Conservation (phyloP, 2,888 invertebrate species). For the Lepidonotus clava region DNA sequence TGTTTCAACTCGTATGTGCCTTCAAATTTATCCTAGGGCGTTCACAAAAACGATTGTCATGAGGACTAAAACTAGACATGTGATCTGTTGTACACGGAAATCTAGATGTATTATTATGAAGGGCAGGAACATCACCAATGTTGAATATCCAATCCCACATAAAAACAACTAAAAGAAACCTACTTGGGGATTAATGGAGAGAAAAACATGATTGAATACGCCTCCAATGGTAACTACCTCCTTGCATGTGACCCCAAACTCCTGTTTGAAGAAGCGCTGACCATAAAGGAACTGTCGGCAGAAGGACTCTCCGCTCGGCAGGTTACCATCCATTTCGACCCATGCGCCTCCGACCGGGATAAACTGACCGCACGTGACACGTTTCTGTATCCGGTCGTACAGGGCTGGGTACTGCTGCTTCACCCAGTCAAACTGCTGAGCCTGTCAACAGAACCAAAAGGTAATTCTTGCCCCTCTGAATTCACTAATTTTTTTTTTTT, state of each 20-base stretch:
- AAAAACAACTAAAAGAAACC: no score
- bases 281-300: slow-evolving; percentile 82
- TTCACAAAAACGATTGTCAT: no score
- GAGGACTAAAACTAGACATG: no score
- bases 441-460: slow-evolving; percentile 72
- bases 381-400: slow-evolving; percentile 79
- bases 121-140: no score
- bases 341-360: slow-evolving; percentile 82
- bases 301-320: slow-evolving; percentile 82
- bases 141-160: no score
- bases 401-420: slow-evolving; percentile 81
- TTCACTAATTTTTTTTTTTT: not conserved
- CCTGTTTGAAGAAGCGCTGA: slow-evolving; percentile 81
- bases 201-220: no score
- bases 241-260: slow-evolving; percentile 81
- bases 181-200: no score
- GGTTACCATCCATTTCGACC: slow-evolving; percentile 82
- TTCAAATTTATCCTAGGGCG: no score
- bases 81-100: no score
- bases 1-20: no score
- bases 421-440: slow-evolving; percentile 82
- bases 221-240: slow-evolving; percentile 73
- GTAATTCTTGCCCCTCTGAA: not conserved
- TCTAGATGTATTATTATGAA: no score
- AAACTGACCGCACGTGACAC: slow-evolving; percentile 79